Conservation (phyloP, 2,113 vertebrate species). For the Macquaria australasica region DNA sequence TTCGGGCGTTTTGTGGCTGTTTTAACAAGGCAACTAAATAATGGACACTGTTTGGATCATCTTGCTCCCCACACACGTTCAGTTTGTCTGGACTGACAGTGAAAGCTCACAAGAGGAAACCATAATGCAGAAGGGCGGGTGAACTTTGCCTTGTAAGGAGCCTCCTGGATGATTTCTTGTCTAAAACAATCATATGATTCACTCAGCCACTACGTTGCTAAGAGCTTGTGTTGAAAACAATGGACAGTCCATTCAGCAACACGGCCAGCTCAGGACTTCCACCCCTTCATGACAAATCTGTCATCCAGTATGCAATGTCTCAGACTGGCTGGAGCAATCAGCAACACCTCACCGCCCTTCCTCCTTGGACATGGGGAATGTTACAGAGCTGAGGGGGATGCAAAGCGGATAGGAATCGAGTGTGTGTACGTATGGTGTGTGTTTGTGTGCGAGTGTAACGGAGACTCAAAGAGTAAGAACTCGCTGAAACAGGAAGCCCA, state of each 20-base stretch:
- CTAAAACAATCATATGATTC: slow-evolving; percentile 75
- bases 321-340: slow-evolving; percentile 54
- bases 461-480: slow-evolving; percentile 39
- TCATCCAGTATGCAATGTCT: slow-evolving; percentile 55
- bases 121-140: slow-evolving; percentile 27
- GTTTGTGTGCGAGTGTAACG: slow-evolving; percentile 26
- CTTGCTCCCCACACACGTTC: slow-evolving; percentile 51
- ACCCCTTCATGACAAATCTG: slow-evolving; percentile 72
- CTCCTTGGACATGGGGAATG: slow-evolving; percentile 57
- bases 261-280: slow-evolving; percentile 60
- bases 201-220: slow-evolving; percentile 75
- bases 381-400: slow-evolving; percentile 34
- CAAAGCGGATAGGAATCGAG: slow-evolving; percentile 7
- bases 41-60: slow-evolving; percentile 52
- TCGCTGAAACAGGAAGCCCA: slow-evolving; percentile 75
- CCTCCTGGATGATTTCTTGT: slow-evolving; percentile 38
- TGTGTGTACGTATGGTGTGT: slow-evolving; percentile 6
- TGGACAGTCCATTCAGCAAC: slow-evolving; percentile 62
- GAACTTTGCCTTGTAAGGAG: slow-evolving; percentile 67
- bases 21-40: slow-evolving; percentile 68
- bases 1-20: slow-evolving; percentile 62
- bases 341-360: slow-evolving; percentile 67
- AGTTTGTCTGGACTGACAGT: slow-evolving; percentile 60
- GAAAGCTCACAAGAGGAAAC: slow-evolving; percentile 59
- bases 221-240: slow-evolving; percentile 77